Base-by-base conservation (phyloP, 2,797 vertebrate species). In the Sebastes dallii region DNA sequence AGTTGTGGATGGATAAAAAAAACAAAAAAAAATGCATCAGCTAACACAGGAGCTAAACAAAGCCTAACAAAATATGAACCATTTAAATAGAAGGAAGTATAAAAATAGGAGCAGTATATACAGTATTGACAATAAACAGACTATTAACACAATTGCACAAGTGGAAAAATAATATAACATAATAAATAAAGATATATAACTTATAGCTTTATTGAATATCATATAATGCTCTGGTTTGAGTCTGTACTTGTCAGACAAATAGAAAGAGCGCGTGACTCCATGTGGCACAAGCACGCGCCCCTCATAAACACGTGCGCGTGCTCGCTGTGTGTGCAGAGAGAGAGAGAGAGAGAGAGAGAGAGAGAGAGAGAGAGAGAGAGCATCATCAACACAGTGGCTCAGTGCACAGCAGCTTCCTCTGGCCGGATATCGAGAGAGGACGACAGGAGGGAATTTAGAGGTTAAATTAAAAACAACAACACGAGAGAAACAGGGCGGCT, bases 191-290 rank as follows among this genome's bases (percentile, higher is more conserved):
- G 36, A 39, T 39, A 39, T 39, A 39, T 14, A 39, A 39, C 36
- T 14, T 39, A 39, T 39, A 5, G 25, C 18, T 70, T 71, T 54
- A 62, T 22, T 71, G 3, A 39, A 42, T 42, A 42, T 50, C 18
- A 65, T 34, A 30, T 10, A 1, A 34, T 9, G 10, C 20, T 56
- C n/a, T 32, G 9, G 10, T 66, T 72, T 72, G 42, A 66, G 46
- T 66, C 7, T 16, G 14, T 39, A 22, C 20, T 42, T 14, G 10
- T 64, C 8, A 13, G 13, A 29, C 39, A 46, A 81, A 59, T 9
- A 18, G 30, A 5, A 54, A 39, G 5, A 76, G 82, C 88, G 80
- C 87, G 82, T 93, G 92, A 92, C 86, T 86, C 20, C 62, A 24
- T 52, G 30, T 66, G n/a, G 27, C 60, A 20, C 14, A 56, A 1